Conservation (phyloP, 1,140 invertebrate species). For the Brachystomella parvula region DNA sequence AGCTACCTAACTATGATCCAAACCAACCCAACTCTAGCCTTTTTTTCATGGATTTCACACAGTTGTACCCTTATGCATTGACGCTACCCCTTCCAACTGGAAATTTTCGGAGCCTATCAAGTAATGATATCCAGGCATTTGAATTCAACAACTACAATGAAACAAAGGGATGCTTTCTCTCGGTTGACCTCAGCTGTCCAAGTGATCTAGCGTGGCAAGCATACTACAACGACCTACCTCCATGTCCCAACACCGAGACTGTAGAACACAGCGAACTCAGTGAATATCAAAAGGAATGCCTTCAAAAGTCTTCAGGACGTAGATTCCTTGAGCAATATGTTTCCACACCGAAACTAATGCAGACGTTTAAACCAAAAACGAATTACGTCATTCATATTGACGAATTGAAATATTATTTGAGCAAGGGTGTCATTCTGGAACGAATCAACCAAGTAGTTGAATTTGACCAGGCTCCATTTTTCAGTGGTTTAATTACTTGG, state of each 20-base stretch:
- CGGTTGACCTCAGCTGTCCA: not conserved
- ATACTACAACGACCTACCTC: not conserved
- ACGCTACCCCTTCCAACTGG: not conserved
- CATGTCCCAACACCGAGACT: not conserved
- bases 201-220: not conserved
- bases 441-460: not conserved
- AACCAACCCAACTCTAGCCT: not conserved
- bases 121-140: not conserved
- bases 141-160: not conserved
- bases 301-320: not conserved
- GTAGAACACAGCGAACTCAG: not conserved
- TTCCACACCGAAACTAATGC: not conserved
- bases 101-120: not conserved
- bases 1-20: not conserved
- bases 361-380: not conserved
- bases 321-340: not conserved
- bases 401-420: not conserved
- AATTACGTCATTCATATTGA: not conserved
- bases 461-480: conserved; percentile 2
- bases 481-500: not conserved
- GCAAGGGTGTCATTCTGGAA: not conserved
- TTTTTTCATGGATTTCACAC: not conserved
- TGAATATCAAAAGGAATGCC: not conserved
- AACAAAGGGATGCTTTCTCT: not conserved
- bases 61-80: not conserved